Evolutionary conservation across 1,140 invertebrate species (phyloP).

Genomic region (Adelges cooleyi): DNA sequence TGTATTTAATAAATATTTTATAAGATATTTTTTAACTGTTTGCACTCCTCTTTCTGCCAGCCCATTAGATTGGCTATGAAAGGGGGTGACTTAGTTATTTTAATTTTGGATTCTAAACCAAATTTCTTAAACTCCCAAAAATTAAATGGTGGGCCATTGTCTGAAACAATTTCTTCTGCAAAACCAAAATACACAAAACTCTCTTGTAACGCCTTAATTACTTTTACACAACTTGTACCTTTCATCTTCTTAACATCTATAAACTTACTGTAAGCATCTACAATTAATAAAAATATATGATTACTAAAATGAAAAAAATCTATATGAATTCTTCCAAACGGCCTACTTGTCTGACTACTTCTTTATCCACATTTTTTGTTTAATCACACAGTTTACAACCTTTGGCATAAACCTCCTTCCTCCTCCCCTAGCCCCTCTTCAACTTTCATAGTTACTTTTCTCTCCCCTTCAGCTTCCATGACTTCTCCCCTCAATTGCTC

Average conservation of each 20-base stretch:
- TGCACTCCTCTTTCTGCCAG: conserved; percentile 15
- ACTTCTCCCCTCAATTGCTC: too few species aligned
- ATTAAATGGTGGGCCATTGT: conserved; percentile 25
- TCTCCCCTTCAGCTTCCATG: too few species aligned
- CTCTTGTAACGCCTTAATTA: not conserved
- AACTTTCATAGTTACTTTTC: too few species aligned
- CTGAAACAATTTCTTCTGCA: conserved; percentile 11
- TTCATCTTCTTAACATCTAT: not conserved
- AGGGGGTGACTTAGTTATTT: not conserved
- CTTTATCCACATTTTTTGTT: too few species aligned
- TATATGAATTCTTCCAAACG: conserved; percentile 36
- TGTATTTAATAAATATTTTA: conserved; percentile 1
- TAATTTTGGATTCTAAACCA: not conserved
- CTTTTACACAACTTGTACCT: not conserved
- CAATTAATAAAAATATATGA: not conserved
- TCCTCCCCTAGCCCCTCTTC: too few species aligned
- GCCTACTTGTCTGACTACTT: too few species aligned
- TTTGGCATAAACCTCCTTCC: too few species aligned
- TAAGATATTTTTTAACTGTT: conserved; percentile 7
- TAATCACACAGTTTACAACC: too few species aligned
- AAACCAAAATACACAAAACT: not conserved
- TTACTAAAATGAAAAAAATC: conserved; percentile 35
- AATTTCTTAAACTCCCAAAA: not conserved
- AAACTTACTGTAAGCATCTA: not conserved
- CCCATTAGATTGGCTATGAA: conserved; percentile 15